Evolutionary conservation across 2,797 vertebrate genomes (phyloP).

Genomic region (Chelidonichthys spinosus): DNA sequence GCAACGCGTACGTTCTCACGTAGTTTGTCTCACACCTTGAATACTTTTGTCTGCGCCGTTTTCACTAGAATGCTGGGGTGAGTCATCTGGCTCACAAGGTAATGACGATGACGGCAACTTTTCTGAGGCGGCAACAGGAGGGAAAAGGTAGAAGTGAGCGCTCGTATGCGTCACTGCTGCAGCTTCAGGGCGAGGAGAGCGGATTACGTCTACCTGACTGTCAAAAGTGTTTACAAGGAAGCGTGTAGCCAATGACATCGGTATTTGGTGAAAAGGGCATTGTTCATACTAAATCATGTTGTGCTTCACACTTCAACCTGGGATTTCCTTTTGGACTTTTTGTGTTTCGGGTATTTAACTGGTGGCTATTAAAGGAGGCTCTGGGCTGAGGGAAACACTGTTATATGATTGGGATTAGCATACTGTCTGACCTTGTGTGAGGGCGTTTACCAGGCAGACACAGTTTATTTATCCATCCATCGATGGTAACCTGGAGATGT

Average conservation of each 20-base stretch:
- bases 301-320: constrained; percentile 11
- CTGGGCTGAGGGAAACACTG: constrained; percentile 16
- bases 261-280: constrained; percentile 40
- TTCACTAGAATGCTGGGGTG: constrained; percentile 34
- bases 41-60: constrained; percentile 26
- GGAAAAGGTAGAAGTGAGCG: constrained; percentile 21
- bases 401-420: constrained; percentile 23
- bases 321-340: constrained; percentile 10
- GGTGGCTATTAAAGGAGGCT: constrained; percentile 18
- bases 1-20: neutral
- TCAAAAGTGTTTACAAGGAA: constrained; percentile 49
- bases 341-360: neutral
- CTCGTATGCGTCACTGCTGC: constrained; percentile 35
- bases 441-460: neutral
- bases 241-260: constrained; percentile 20
- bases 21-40: constrained; percentile 14
- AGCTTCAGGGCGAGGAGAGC: constrained; percentile 28
- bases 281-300: constrained; percentile 15
- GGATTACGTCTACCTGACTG: constrained; percentile 35
- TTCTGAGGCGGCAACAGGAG: constrained; percentile 20
- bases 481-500: no score
- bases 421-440: constrained; percentile 23
- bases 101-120: constrained; percentile 14
- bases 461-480: neutral
- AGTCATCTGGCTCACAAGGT: constrained; percentile 51